Conservation (phyloP, 2,888 invertebrate species). For the Invenusta paracnida region DNA sequence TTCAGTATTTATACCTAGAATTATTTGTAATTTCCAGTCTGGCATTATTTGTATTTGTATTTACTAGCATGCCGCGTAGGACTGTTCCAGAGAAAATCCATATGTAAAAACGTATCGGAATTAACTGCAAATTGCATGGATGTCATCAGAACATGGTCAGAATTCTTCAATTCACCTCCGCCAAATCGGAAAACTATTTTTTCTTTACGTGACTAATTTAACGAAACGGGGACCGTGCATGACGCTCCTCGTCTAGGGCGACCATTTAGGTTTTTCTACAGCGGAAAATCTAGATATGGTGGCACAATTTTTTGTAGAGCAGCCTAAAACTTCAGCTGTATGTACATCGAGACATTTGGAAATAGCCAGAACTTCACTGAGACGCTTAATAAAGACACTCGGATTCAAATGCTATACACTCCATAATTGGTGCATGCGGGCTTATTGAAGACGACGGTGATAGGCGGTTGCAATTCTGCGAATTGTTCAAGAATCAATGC, state of each 20-base stretch:
- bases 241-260: constrained; percentile 1
- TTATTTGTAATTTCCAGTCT: too few relatives aligned
- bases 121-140: neutral
- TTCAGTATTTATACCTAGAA: too few relatives aligned
- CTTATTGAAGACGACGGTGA: neutral
- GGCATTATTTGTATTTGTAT: too few relatives aligned
- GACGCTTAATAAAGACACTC: neutral
- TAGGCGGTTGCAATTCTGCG: constrained; percentile 8
- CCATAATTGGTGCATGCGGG: constrained; percentile 18
- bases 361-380: neutral
- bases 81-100: neutral
- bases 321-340: constrained; percentile 30
- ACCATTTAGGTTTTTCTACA: constrained; percentile 15
- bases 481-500: constrained; percentile 14
- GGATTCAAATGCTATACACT: constrained; percentile 30
- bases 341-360: constrained; percentile 8
- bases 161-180: neutral
- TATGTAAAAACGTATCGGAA: neutral
- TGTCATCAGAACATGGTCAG: neutral
- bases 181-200: neutral
- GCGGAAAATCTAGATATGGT: neutral
- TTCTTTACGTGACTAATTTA: neutral
- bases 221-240: constrained; percentile 10
- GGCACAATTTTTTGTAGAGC: constrained; percentile 30
- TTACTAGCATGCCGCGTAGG: neutral